These are phyloP conservation scores for Anagrus nilaparvatae DNA, from an alignment of 1,140 invertebrate species.

Conservation along the genomic window DNA sequence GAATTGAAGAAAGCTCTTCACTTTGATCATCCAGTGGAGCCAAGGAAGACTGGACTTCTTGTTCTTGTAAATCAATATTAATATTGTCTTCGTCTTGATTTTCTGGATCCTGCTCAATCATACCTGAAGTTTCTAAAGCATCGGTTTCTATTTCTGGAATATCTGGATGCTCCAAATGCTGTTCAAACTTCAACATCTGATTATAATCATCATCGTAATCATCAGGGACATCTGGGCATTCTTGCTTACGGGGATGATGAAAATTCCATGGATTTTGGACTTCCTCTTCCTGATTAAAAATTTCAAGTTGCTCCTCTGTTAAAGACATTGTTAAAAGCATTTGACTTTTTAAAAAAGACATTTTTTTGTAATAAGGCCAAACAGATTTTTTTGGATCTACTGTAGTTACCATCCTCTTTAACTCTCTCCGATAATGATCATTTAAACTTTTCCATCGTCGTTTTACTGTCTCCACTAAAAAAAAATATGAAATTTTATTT, in stretches of 20 bases:
- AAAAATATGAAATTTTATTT: background rate
- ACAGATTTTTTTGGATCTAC: slow-evolving; percentile 3
- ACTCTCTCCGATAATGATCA: slow-evolving; percentile 14
- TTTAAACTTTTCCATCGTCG: slow-evolving; percentile 15
- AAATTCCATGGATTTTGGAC: slow-evolving; percentile 8
- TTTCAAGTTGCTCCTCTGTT: slow-evolving; percentile 12
- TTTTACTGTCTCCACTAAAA: slow-evolving; percentile 10
- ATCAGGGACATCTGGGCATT: slow-evolving; percentile 11
- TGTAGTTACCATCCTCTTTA: slow-evolving; percentile 11
- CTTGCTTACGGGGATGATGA: slow-evolving; percentile 5
- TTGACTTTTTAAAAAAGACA: slow-evolving; percentile 15
- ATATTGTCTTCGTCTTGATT: slow-evolving; percentile 10
- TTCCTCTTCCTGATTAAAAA: slow-evolving; percentile 11
- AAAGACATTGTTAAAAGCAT: slow-evolving; percentile 15
- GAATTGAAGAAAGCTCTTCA: too few species aligned
- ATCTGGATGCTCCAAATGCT: slow-evolving; percentile 7
- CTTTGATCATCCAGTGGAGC: slow-evolving; percentile 1
- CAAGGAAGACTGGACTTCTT: background rate
- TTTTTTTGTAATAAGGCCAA: slow-evolving; percentile 15
- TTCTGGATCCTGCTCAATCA: slow-evolving; percentile 2
- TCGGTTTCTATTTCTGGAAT: background rate
- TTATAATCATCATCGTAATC: slow-evolving; percentile 12
- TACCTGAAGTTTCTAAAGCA: too few species aligned
- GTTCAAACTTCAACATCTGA: slow-evolving; percentile 12
- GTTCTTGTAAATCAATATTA: slow-evolving; percentile 2